Base-by-base conservation (phyloP, 2,797 vertebrate species). In the Orientallactaga sibirica region DNA sequence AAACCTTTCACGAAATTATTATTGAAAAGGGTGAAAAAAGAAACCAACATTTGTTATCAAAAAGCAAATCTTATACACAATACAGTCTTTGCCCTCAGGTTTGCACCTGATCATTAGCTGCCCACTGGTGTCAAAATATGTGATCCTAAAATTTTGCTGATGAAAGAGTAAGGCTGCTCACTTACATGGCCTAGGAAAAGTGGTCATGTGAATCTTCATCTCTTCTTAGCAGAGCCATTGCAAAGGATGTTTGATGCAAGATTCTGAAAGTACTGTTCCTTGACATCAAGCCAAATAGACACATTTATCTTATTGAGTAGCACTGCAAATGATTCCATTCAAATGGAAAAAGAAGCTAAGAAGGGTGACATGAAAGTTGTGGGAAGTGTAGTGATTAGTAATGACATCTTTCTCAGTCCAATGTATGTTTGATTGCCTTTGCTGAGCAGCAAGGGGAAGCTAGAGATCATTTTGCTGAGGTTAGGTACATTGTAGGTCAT, bases 31-130 rank as follows among this genome's bases (percentile, higher is more conserved):
- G 25, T 78, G n/a, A 66, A 70, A 29, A 68, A 80, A 85, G 19
- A 48, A 43, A 93, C 66, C 67, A 82, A 84, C 66, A 48, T 29
- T 81, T 43, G 68, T 94, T 74, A 95, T 95, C 86, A 94, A 92
- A 91, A 82, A 92, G 37, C 25, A 82, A 87, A 16, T 3, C n/a
- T 19, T 20, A 24, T 73, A 25, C 71, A 48, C 55, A 43, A 2
- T 29, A 9, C 2, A 86, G 70, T 24, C n/a, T 91, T 89, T 94
- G 74, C 93, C 58, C 66, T 87, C 86, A 90, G 41, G 11, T 75
- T 95, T 93, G 93, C 55, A 88, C 29, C 20, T 81, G 66, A 67
- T 83, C 70, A 14, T 52, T 24, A 2, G 37, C 66, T 85, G 43
- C 66, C 94, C 8, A 61, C 43, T 27, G 83, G 3, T 7, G 2